These are phyloP conservation scores for Chrysochloris asiatica DNA, from an alignment of 2,113 vertebrate species.

Conservation along the genomic window DNA sequence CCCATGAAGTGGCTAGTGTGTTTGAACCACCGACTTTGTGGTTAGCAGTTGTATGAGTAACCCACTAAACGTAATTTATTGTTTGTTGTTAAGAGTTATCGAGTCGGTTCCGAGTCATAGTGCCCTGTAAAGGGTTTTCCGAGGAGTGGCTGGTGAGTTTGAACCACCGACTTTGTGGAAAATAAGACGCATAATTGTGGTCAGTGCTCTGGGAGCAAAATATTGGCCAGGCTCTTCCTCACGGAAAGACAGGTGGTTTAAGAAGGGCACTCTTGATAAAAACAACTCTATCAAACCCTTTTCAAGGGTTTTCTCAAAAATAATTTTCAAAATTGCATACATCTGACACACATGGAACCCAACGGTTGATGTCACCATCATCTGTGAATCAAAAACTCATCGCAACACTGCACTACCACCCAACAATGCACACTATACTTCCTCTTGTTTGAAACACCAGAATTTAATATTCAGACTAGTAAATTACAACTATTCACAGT, in stretches of 20 bases:
- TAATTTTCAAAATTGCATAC: conserved; percentile 31
- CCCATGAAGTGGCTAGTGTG: too few species aligned
- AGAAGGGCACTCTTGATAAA: background rate
- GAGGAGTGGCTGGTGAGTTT: too few species aligned
- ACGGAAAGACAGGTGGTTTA: conserved; percentile 6
- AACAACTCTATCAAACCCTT: background rate
- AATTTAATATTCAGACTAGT: conserved; percentile 83
- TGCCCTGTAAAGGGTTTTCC: too few species aligned
- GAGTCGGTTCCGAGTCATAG: too few species aligned
- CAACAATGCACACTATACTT: conserved; percentile 73
- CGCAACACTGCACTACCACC: conserved; percentile 72
- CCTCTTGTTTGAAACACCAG: conserved; percentile 76
- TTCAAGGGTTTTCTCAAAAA: background rate
- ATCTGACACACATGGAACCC: conserved; percentile 61
- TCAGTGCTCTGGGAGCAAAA: conserved; percentile 14
- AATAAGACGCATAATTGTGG: too few species aligned
- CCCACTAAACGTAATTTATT: too few species aligned
- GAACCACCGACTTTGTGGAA: background rate
- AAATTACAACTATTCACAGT: conserved; percentile 84
- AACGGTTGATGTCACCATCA: conserved; percentile 49
- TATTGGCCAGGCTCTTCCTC: background rate
- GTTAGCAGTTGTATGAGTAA: too few species aligned
- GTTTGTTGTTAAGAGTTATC: too few species aligned
- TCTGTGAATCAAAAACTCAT: conserved; percentile 70
- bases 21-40: too few species aligned